Conservation (phyloP, 2,113 vertebrate species). For the Sminthopsis crassicaudata region DNA sequence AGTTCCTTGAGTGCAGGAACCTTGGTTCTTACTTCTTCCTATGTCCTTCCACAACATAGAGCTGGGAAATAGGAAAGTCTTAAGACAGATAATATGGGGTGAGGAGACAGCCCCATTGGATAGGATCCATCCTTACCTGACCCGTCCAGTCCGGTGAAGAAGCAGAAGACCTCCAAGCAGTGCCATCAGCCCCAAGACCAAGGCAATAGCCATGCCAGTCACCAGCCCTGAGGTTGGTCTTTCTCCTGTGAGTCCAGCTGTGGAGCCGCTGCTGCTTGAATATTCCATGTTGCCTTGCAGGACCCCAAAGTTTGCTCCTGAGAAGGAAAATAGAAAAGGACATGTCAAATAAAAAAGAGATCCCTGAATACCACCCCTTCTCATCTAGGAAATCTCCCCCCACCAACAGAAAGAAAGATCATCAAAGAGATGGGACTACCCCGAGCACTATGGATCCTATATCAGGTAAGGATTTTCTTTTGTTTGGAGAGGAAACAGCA, state of each 20-base stretch:
- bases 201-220: constrained; percentile 70
- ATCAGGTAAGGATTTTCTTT: neutral
- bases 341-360: neutral
- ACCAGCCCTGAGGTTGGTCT: constrained; percentile 71
- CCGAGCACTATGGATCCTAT: neutral
- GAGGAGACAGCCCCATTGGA: neutral
- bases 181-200: constrained; percentile 74
- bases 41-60: neutral
- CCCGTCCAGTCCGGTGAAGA: constrained; percentile 80
- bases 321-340: neutral
- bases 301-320: constrained; percentile 83
- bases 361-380: neutral
- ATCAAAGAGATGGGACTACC: neutral
- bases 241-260: constrained; percentile 63
- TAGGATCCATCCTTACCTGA: constrained; percentile 29
- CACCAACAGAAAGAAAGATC: neutral
- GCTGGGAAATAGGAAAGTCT: neutral
- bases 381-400: neutral
- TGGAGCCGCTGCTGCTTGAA: constrained; percentile 78
- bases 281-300: constrained; percentile 74
- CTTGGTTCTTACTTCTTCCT: neutral
- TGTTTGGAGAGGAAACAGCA: neutral
- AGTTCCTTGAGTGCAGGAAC: neutral
- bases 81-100: neutral
- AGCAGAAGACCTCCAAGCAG: constrained; percentile 75